Conservation (phyloP, 2,113 vertebrate genomes). For the Theristicus caerulescens region DNA sequence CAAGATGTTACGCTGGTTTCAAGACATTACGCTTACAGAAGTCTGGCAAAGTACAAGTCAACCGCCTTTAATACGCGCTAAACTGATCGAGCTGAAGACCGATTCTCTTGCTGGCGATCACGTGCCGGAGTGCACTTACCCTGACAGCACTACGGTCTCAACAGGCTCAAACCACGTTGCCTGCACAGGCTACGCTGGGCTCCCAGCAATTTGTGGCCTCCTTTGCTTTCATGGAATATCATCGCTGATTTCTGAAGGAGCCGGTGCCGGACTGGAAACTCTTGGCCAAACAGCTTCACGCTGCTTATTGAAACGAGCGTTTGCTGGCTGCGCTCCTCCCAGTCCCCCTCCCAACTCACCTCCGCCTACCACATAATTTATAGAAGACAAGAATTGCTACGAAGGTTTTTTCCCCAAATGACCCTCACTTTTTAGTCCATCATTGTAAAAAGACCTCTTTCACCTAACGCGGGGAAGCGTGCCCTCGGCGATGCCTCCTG, state of each 20-base stretch:
- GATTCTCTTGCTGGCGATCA: neutral
- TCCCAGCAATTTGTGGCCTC: neutral
- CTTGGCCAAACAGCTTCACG: neutral
- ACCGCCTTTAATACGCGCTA: neutral
- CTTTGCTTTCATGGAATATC: neutral
- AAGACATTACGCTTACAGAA: neutral
- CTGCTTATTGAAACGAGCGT: neutral
- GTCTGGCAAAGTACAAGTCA: neutral
- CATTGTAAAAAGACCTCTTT: neutral
- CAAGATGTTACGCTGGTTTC: neutral
- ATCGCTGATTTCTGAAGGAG: neutral
- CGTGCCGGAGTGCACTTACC: neutral
- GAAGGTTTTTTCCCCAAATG: neutral
- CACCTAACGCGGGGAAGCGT: neutral
- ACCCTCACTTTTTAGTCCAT: neutral
- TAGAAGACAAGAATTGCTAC: neutral
- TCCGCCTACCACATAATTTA: neutral
- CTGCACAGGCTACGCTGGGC: neutral
- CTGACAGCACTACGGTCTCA: neutral
- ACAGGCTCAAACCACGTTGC: neutral
- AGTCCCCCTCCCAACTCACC: neutral
- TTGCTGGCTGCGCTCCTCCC: neutral
- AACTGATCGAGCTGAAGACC: neutral
- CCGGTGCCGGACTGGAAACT: neutral
- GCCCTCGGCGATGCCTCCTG: neutral